Evolutionary conservation across 2,888 invertebrate genomes (phyloP).

Genomic region (Callimorpha dominula): DNA sequence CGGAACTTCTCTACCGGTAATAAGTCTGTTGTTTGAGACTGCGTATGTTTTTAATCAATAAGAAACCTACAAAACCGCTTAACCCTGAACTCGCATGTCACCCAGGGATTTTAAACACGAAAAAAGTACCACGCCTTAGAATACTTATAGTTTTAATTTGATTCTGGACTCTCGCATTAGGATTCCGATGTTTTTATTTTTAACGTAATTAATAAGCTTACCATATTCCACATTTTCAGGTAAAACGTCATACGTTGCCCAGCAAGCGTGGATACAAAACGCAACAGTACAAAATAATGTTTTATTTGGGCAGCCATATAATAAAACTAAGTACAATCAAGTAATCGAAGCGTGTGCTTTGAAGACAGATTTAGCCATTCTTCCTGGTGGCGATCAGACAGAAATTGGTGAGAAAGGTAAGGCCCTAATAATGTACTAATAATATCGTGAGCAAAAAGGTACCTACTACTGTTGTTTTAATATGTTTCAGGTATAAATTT

Average conservation of each 20-base stretch:
- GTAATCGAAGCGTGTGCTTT: conserved; percentile 97
- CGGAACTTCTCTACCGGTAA: too few species aligned
- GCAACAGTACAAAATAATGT: conserved; percentile 97
- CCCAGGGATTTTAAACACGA: too few species aligned
- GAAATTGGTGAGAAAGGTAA: conserved; percentile 99
- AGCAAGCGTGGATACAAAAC: conserved; percentile 99
- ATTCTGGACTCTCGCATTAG: not conserved
- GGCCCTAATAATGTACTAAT: not conserved
- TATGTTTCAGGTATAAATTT: conserved; percentile 89
- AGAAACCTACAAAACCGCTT: too few species aligned
- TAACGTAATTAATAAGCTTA: not conserved
- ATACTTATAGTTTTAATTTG: not conserved
- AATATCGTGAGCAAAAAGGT: not conserved
- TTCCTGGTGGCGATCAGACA: conserved; percentile 97
- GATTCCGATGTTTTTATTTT: not conserved
- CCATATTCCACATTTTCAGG: conserved; percentile 54
- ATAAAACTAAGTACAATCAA: conserved; percentile 90
- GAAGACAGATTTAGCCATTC: conserved; percentile 95
- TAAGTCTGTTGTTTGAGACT: too few species aligned
- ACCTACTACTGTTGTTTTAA: not conserved
- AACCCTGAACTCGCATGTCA: too few species aligned
- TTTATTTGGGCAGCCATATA: conserved; percentile 92
- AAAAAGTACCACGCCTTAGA: too few species aligned
- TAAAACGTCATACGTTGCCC: conserved; percentile 93
- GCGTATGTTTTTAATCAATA: too few species aligned